Percentiles rank a stretch among this genome's conserved stretches.
phyloP scores from a whole-genome alignment of 2,888 invertebrate species.

The Acanthopleura granulata region DNA sequence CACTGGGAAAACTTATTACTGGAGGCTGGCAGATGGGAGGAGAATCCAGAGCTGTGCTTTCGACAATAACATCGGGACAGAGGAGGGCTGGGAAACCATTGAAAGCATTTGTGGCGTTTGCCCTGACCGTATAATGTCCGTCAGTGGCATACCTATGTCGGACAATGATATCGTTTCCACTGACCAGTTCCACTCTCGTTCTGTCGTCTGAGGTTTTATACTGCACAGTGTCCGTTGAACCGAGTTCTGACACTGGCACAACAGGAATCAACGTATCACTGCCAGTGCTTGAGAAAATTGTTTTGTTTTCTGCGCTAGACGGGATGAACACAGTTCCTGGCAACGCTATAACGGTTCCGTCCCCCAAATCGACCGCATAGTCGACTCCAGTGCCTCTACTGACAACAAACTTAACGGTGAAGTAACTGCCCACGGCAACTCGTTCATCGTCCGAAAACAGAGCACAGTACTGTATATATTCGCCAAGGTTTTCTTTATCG shows the following conservation, averaged over 20 bases:
- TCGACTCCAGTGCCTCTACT: conserved; percentile 58
- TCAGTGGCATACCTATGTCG: conserved; percentile 40
- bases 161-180: conserved; percentile 35
- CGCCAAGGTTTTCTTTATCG: conserved; percentile 55
- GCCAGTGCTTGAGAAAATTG: neutral
- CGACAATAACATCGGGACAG: conserved; percentile 58
- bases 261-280: neutral
- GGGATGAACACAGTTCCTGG: conserved; percentile 20
- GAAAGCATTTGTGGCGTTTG: conserved; percentile 54
- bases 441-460: conserved; percentile 42
- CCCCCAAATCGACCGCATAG: conserved; percentile 51
- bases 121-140: conserved; percentile 50
- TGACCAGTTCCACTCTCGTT: conserved; percentile 33
- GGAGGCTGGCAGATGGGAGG: conserved; percentile 27
- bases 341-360: conserved; percentile 46
- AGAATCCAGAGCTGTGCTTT: conserved; percentile 15
- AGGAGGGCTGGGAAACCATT: conserved; percentile 43
- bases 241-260: neutral
- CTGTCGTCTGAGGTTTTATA: neutral
- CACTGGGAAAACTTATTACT: conserved; percentile 13
- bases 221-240: neutral
- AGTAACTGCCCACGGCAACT: conserved; percentile 38
- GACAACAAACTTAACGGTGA: conserved; percentile 47
- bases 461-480: conserved; percentile 60
- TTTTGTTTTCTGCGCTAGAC: neutral